These are phyloP conservation scores for Odontamblyopus lacepedii DNA, from an alignment of 2,797 vertebrate species.

Conservation along the genomic window DNA sequence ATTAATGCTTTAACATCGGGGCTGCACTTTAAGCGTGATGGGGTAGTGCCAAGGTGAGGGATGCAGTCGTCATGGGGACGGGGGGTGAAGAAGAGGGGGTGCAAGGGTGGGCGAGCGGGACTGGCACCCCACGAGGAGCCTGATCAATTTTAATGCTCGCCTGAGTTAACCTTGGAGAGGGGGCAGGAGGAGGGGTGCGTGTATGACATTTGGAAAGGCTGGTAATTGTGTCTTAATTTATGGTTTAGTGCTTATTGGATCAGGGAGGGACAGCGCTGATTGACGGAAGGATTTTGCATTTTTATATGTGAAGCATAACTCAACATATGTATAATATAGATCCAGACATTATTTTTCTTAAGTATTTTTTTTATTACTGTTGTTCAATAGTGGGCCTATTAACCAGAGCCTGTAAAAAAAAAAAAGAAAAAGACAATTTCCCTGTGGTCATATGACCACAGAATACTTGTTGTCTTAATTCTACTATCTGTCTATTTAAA, in stretches of 20 bases:
- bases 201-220: slow-evolving; percentile 29
- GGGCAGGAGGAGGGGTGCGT: slow-evolving; percentile 22
- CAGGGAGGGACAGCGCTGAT: slow-evolving; percentile 23
- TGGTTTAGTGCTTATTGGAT: slow-evolving; percentile 55
- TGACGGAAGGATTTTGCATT: not conserved
- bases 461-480: no score
- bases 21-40: slow-evolving; percentile 74
- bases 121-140: slow-evolving; percentile 49
- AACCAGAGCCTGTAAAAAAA: no score
- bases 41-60: slow-evolving; percentile 67
- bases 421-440: no score
- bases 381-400: no score
- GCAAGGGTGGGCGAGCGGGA: slow-evolving; percentile 20
- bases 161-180: slow-evolving; percentile 71
- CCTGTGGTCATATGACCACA: no score
- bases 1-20: slow-evolving; percentile 84
- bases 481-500: no score
- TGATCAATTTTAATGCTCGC: slow-evolving; percentile 81
- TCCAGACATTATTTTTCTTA: not conserved
- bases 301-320: not conserved
- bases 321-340: not conserved
- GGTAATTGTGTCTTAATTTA: slow-evolving; percentile 61
- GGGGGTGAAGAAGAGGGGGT: slow-evolving; percentile 23
- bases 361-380: not conserved
- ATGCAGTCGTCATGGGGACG: slow-evolving; percentile 60